A percentile compares a stretch with the other conserved stretches of the same genome.
These are phyloP conservation scores for Pluvialis apricaria DNA, from an alignment of 2,113 vertebrate species.

Conservation along the genomic window DNA sequence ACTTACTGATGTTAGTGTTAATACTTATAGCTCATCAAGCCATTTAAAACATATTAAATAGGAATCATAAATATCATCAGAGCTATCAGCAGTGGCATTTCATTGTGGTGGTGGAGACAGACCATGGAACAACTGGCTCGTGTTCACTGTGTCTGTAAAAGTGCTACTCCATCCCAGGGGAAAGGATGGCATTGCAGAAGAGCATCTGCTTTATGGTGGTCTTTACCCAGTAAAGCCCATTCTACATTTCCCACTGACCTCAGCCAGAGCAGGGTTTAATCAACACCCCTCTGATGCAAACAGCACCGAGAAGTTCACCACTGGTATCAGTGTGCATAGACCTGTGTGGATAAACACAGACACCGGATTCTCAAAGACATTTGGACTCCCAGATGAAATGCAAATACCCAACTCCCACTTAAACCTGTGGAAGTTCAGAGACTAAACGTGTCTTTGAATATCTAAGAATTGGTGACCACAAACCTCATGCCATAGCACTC, in stretches of 20 bases:
- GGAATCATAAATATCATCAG: background rate
- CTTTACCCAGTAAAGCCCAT: background rate
- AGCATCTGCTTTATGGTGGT: background rate
- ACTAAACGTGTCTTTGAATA: background rate
- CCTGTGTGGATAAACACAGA: background rate
- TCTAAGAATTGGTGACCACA: background rate
- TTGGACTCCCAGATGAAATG: background rate
- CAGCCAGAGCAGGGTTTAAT: background rate
- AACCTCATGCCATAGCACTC: background rate
- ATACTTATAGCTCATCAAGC: background rate
- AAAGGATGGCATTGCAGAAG: background rate
- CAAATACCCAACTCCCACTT: background rate
- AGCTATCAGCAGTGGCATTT: background rate
- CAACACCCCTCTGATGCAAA: background rate
- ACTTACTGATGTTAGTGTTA: background rate
- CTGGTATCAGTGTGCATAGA: rapidly evolving
- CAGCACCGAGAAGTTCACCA: background rate
- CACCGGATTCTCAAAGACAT: background rate
- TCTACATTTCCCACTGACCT: background rate
- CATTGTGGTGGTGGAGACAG: background rate
- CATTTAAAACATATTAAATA: constrained; percentile 22
- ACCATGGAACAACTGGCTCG: background rate
- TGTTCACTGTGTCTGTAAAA: background rate
- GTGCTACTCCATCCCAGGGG: background rate
- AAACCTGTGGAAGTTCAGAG: background rate